These are phyloP conservation scores for Gymnopithys bicolor DNA, from an alignment of 2,797 vertebrate species.

Conservation along the genomic window DNA sequence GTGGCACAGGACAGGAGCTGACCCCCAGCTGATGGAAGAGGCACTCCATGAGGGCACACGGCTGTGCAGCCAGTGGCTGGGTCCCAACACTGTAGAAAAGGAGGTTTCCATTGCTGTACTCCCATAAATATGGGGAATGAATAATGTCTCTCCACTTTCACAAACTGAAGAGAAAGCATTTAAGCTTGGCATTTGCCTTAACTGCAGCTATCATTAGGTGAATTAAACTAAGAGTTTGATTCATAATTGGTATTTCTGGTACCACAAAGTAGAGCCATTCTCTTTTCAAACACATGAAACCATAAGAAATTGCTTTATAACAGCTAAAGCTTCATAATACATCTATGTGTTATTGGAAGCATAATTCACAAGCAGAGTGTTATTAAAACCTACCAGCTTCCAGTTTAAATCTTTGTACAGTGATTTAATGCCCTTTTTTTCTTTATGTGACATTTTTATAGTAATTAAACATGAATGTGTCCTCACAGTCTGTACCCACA, in stretches of 20 bases:
- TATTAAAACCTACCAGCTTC: constrained; percentile 36
- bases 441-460: constrained; percentile 14
- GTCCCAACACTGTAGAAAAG: background rate
- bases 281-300: constrained; percentile 7
- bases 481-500: background rate
- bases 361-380: constrained; percentile 7
- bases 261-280: background rate
- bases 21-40: background rate
- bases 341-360: constrained; percentile 30
- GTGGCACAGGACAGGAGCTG: background rate
- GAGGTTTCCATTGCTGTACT: background rate
- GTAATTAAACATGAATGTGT: background rate
- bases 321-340: constrained; percentile 9
- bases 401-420: constrained; percentile 12
- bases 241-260: constrained; percentile 22
- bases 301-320: background rate
- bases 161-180: background rate
- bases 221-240: constrained; percentile 5
- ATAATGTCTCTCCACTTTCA: background rate
- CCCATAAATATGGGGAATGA: background rate
- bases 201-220: background rate
- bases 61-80: accelerated
- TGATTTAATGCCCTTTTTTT: constrained; percentile 30
- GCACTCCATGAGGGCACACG: accelerated
- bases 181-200: constrained; percentile 17